Evolutionary conservation across 1,140 invertebrate species (phyloP).

Genomic region (Oncopodura yosiiana): DNA sequence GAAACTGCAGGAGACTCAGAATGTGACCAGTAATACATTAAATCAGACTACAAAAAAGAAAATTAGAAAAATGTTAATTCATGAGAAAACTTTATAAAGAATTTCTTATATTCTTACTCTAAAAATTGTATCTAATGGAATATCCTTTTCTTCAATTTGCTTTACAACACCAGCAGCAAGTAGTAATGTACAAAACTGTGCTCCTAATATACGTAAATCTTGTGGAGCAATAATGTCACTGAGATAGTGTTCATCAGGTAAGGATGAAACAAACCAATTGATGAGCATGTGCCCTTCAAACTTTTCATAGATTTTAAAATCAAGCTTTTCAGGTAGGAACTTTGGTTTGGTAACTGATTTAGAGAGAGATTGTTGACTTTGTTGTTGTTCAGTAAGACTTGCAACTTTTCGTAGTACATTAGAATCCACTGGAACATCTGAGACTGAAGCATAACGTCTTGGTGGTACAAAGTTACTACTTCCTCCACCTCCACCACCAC

Average conservation of each 20-base stretch:
- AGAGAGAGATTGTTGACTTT: slow-evolving; percentile 46
- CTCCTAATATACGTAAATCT: slow-evolving; percentile 61
- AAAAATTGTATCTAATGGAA: slow-evolving; percentile 54
- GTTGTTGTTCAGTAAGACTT: slow-evolving; percentile 55
- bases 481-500: too few species aligned
- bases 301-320: slow-evolving; percentile 71
- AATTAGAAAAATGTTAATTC: not conserved
- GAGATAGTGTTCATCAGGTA: slow-evolving; percentile 57
- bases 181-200: slow-evolving; percentile 78
- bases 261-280: slow-evolving; percentile 74
- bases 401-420: slow-evolving; percentile 72
- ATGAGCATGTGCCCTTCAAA: slow-evolving; percentile 87
- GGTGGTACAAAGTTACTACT: slow-evolving; percentile 6
- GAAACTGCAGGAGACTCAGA: slow-evolving; percentile 56
- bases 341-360: slow-evolving; percentile 55
- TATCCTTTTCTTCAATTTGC: slow-evolving; percentile 61
- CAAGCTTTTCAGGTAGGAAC: slow-evolving; percentile 70
- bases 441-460: slow-evolving; percentile 43
- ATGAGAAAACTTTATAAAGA: not conserved
- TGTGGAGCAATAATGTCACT: slow-evolving; percentile 51
- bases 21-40: slow-evolving; percentile 81
- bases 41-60: slow-evolving; percentile 57
- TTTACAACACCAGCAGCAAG: slow-evolving; percentile 73
- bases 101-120: slow-evolving; percentile 50
- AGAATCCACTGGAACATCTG: slow-evolving; percentile 46